phyloP scores from a whole-genome alignment of 2,888 invertebrate species.

The Drosophila recens region DNA sequence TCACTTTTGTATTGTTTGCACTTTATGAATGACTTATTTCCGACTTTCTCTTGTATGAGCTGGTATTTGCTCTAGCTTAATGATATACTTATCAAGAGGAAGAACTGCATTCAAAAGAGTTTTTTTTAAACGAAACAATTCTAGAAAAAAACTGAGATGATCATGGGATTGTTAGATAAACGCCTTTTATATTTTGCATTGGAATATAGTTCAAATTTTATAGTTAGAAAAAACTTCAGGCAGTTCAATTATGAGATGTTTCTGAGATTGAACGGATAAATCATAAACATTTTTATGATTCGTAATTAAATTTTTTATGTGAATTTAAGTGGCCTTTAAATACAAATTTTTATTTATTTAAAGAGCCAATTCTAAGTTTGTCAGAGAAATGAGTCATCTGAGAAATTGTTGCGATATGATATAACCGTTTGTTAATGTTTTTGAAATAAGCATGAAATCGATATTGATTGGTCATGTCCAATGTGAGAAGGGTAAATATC shows the following conservation, averaged over 20 bases:
- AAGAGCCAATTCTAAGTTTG: not conserved
- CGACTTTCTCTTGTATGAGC: slow-evolving; percentile 6
- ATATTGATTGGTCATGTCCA: too few relatives aligned
- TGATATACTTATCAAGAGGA: slow-evolving; percentile 5
- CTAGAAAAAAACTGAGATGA: not conserved
- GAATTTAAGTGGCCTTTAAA: too few relatives aligned
- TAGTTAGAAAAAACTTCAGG: too few relatives aligned
- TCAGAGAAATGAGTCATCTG: not conserved
- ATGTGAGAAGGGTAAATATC: slow-evolving; percentile 44
- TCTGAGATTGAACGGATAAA: too few relatives aligned
- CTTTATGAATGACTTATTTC: slow-evolving; percentile 48
- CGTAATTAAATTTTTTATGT: too few relatives aligned
- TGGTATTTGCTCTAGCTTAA: slow-evolving; percentile 11
- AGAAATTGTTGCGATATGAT: not conserved
- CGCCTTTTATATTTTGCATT: not conserved
- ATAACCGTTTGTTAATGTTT: not conserved
- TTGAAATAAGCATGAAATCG: too few relatives aligned
- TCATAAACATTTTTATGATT: too few relatives aligned
- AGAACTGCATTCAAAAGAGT: not conserved
- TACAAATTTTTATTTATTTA: too few relatives aligned
- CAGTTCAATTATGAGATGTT: not conserved
- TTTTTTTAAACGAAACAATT: not conserved
- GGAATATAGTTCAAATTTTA: too few relatives aligned
- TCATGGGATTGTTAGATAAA: not conserved
- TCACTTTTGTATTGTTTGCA: slow-evolving; percentile 42